These are phyloP conservation scores for Ahaetulla prasina DNA, from an alignment of 2,113 vertebrate species.

Conservation along the genomic window DNA sequence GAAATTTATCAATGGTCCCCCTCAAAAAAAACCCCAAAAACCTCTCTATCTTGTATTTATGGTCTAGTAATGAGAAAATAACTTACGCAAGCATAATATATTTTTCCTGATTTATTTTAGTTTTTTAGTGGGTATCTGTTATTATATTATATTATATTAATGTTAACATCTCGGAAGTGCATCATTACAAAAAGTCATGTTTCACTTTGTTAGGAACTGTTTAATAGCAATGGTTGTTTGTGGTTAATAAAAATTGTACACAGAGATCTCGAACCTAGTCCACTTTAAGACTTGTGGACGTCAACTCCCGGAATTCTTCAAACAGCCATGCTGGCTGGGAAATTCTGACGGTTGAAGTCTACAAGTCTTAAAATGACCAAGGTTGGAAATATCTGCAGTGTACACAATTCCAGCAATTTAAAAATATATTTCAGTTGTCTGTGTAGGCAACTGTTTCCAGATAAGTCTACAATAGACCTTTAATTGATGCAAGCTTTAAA, in stretches of 20 bases:
- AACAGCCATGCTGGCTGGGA: not conserved
- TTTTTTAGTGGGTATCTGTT: not conserved
- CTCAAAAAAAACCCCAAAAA: not conserved
- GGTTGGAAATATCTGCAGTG: not conserved
- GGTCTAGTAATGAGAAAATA: not conserved
- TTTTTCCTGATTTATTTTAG: not conserved
- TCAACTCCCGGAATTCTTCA: not conserved
- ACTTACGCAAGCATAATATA: not conserved
- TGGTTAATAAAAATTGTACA: not conserved
- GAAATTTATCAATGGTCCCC: not conserved
- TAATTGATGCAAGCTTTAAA: not conserved
- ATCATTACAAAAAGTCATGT: not conserved
- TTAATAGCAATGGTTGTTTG: not conserved
- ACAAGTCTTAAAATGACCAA: not conserved
- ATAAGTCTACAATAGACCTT: not conserved
- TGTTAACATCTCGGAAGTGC: not conserved
- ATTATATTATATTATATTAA: not conserved
- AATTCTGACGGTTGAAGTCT: not conserved
- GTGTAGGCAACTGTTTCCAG: not conserved
- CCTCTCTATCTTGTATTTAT: not conserved
- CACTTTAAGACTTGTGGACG: not conserved
- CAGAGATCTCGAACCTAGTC: no score
- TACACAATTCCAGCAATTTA: not conserved
- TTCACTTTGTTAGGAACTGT: not conserved
- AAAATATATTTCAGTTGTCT: not conserved